Evolutionary conservation across 2,113 vertebrate genomes (phyloP).

Genomic region (Oostethus manadensis): DNA sequence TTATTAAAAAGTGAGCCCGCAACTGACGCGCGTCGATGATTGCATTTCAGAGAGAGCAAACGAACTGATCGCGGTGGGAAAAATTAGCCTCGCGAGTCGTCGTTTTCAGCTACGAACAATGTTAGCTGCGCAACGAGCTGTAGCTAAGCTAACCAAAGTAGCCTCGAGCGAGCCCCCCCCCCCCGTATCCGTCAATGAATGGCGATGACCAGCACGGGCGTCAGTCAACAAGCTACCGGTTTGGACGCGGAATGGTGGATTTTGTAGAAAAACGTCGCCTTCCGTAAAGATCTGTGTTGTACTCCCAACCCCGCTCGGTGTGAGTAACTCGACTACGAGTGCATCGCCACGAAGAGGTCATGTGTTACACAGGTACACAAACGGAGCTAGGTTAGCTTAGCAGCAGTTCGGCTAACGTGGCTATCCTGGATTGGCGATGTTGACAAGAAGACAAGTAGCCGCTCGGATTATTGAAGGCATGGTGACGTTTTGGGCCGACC

Average conservation of each 20-base stretch:
- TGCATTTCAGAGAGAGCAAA: background rate
- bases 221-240: conserved; percentile 12
- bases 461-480: conserved; percentile 12
- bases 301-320: background rate
- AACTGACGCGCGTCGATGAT: background rate
- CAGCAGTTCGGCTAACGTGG: background rate
- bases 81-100: background rate
- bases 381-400: conserved; percentile 20
- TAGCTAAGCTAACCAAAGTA: conserved; percentile 33
- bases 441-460: background rate
- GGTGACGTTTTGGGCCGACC: conserved; percentile 38
- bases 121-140: conserved; percentile 53
- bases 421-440: conserved; percentile 4
- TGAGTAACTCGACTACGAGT: conserved; percentile 5
- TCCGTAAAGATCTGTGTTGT: background rate
- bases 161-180: conserved; percentile 32
- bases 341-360: conserved; percentile 28
- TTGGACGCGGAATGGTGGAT: background rate
- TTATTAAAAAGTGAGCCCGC: background rate
- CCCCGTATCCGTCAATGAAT: conserved; percentile 47
- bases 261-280: background rate
- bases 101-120: conserved; percentile 1
- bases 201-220: conserved; percentile 22
- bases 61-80: too few relatives aligned
- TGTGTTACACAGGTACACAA: conserved; percentile 16